Base-by-base conservation (phyloP, 2,888 invertebrate genomes). In the Petrolisthes manimaculis region DNA sequence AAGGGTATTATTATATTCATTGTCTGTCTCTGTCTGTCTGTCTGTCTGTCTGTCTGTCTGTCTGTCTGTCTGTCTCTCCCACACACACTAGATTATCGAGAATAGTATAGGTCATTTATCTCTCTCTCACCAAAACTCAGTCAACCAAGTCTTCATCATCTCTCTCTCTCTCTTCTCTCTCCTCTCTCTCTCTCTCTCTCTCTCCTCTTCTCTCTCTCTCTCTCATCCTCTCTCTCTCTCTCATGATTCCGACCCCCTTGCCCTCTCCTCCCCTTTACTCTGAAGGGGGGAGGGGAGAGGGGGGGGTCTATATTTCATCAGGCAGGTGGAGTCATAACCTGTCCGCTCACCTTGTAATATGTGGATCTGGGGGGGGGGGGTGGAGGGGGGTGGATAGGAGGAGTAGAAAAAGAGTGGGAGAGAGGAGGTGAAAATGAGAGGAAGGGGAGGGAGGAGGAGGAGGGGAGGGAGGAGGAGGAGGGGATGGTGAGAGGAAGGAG, bases 21-120 rank as follows among this genome's bases (percentile, higher is more conserved):
- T 78, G 78, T 77, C 77, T 77, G 51, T 77, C 77, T 77, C 77
- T 77, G 51, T 77, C 77, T 77, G 51, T 77, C 77, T 77, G 51
- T 77, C 51, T 77, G 14, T 77, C 51, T 51, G 51, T 77, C 77
- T 77, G 51, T 77, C 51, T 77, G 14, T 77, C 77, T 51, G 51
- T 51, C 51, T 77, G 14, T 77, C 77, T 77, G 4, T 75, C 74
- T 75, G 24, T 75, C 24, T 9, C 14, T 8, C 14, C 61, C 8
- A 8, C 9, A 9, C 61, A 14, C 61, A 8, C 14, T 14, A 9
- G 8, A 61, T 14, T 61, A 61, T 61, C 61, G 9, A 61, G 9
- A 9, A 61, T 61, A 9, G 14, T 14, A 9, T 9, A 8, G 8
- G 14, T 14, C 14, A 61, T 61, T 61, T 9, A 8, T 61, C 8